Evolutionary conservation across 2,888 invertebrate genomes (phyloP).

Genomic region (Melanostoma scalare): DNA sequence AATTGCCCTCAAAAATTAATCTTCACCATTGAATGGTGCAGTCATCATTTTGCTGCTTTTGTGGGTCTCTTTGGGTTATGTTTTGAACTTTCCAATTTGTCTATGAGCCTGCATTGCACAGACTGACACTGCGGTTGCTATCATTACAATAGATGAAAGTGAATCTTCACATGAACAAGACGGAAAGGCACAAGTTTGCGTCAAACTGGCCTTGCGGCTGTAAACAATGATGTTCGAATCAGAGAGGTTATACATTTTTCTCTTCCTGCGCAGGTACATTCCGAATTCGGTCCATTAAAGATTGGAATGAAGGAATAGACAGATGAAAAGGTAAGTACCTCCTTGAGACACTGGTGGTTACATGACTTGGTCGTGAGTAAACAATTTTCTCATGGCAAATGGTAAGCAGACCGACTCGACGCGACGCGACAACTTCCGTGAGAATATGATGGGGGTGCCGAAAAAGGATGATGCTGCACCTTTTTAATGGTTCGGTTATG

Average conservation of each 20-base stretch:
- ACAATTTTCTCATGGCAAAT: constrained; percentile 11
- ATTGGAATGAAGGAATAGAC: too few relatives aligned
- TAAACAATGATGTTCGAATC: constrained; percentile 25
- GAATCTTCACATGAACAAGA: constrained; percentile 52
- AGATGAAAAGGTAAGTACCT: not conserved
- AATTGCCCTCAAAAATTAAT: too few relatives aligned
- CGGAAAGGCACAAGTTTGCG: not conserved
- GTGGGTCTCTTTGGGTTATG: not conserved
- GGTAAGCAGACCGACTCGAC: constrained; percentile 16
- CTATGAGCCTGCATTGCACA: constrained; percentile 19
- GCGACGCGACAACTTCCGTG: constrained; percentile 50
- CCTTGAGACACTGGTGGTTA: constrained; percentile 31
- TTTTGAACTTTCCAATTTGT: constrained; percentile 47
- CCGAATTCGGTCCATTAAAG: too few relatives aligned
- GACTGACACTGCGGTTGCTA: constrained; percentile 8
- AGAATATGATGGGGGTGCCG: constrained; percentile 26
- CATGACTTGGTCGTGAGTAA: constrained; percentile 22
- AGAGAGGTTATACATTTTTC: constrained; percentile 11
- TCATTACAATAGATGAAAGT: constrained; percentile 51
- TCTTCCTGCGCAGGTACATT: constrained; percentile 16
- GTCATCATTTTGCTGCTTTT: too few relatives aligned
- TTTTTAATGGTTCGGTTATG: constrained; percentile 14
- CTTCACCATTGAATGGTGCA: too few relatives aligned
- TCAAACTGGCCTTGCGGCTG: constrained; percentile 44
- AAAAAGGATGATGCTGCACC: constrained; percentile 48